These are phyloP conservation scores for Xanthorhoe designata DNA, from an alignment of 2,888 invertebrate genomes.

Conservation along the genomic window DNA sequence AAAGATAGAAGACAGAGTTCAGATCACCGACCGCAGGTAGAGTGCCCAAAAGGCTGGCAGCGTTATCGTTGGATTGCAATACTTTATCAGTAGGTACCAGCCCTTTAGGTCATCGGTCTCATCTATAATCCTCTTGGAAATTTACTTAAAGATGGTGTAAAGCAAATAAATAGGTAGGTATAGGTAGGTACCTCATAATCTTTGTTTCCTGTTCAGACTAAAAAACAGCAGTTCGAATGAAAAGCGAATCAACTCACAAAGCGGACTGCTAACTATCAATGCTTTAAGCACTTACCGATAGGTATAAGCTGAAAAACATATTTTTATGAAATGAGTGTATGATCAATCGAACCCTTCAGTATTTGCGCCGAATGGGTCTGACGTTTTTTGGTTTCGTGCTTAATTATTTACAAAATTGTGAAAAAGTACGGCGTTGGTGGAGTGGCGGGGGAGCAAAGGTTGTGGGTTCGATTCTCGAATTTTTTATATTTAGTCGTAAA, in stretches of 20 bases:
- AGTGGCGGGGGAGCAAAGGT: conserved; percentile 7
- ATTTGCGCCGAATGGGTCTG: conserved; percentile 68
- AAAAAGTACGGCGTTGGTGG: conserved; percentile 58
- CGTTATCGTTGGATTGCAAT: too few species aligned
- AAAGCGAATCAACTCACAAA: neutral
- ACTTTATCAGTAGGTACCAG: too few species aligned
- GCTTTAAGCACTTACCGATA: conserved; percentile 5
- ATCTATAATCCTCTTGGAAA: too few species aligned
- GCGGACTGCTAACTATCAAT: neutral
- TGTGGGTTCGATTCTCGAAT: conserved; percentile 50
- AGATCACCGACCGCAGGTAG: too few species aligned
- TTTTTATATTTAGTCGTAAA: too few species aligned
- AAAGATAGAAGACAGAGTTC: too few species aligned
- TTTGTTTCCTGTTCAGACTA: neutral
- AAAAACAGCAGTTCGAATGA: neutral
- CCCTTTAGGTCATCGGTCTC: too few species aligned
- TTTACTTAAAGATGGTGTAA: too few species aligned
- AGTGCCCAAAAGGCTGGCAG: too few species aligned
- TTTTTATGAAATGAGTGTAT: conserved; percentile 37
- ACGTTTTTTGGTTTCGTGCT: conserved; percentile 80
- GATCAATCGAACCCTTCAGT: conserved; percentile 37
- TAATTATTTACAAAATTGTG: conserved; percentile 80
- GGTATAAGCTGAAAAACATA: conserved; percentile 26
- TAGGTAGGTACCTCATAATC: neutral
- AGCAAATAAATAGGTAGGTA: neutral